Percentiles rank a stretch among this genome's conserved stretches.
Evolutionary conservation across 2,888 invertebrate species (phyloP).

Genomic region (Lobophora halterata): DNA sequence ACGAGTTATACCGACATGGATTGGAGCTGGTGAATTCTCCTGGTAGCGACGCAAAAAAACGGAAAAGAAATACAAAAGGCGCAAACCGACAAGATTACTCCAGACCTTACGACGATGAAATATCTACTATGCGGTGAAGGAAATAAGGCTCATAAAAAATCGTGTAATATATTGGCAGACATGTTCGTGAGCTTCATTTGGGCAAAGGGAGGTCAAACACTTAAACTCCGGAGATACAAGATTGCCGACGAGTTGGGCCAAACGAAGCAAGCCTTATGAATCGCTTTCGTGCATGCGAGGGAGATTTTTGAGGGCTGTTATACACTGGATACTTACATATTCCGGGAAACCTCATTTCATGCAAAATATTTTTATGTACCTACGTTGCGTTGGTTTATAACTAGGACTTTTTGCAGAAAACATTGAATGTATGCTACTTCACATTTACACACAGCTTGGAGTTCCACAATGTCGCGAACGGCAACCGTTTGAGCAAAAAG

Average conservation of each 20-base stretch:
- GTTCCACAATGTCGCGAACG: slow-evolving; percentile 11
- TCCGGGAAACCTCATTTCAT: slow-evolving; percentile 28
- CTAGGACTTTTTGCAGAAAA: slow-evolving; percentile 1
- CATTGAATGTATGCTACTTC: neutral
- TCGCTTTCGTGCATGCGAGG: slow-evolving; percentile 62
- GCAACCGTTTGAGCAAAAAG: slow-evolving; percentile 33
- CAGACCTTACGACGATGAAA: slow-evolving; percentile 35
- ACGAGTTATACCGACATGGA: slow-evolving; percentile 56
- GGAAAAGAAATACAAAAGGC: slow-evolving; percentile 72
- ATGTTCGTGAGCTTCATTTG: slow-evolving; percentile 70
- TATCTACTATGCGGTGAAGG: slow-evolving; percentile 40
- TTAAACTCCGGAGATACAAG: slow-evolving; percentile 74
- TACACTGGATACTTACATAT: slow-evolving; percentile 38
- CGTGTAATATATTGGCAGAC: slow-evolving; percentile 49
- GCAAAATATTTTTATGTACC: too few relatives aligned
- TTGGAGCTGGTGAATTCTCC: slow-evolving; percentile 68
- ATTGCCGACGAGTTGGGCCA: slow-evolving; percentile 71
- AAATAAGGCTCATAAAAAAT: slow-evolving; percentile 43
- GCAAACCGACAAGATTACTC: slow-evolving; percentile 48
- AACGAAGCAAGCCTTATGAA: slow-evolving; percentile 72
- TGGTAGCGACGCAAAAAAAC: slow-evolving; percentile 58
- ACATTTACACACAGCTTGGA: neutral
- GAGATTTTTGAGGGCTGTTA: slow-evolving; percentile 54
- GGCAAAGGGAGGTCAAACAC: slow-evolving; percentile 74
- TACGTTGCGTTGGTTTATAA: too few relatives aligned